phyloP scores from a whole-genome alignment of 2,888 invertebrate genomes.

The Selenia dentaria region DNA sequence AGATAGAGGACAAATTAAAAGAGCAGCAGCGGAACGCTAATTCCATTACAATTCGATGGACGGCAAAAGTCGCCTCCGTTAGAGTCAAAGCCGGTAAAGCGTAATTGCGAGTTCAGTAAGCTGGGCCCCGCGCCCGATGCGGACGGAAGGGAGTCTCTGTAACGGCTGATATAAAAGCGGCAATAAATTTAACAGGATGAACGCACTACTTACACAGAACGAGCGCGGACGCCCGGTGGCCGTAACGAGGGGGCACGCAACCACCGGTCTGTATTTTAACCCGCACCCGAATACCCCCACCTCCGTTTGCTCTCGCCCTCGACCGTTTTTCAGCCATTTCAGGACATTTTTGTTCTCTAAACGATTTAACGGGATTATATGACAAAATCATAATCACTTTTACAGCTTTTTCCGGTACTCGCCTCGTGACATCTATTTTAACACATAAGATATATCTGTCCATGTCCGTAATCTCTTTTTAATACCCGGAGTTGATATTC shows the following conservation, averaged over 20 bases:
- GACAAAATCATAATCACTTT: constrained; percentile 29
- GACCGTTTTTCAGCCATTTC: constrained; percentile 45
- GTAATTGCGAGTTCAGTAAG: constrained; percentile 84
- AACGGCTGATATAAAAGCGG: constrained; percentile 83
- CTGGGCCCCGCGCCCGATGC: constrained; percentile 79
- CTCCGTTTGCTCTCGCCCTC: constrained; percentile 31
- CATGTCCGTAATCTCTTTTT: too few species aligned
- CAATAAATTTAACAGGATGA: constrained; percentile 84
- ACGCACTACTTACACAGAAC: constrained; percentile 82
- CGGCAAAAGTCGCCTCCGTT: constrained; percentile 79
- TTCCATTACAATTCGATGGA: constrained; percentile 84
- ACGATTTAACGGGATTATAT: constrained; percentile 44
- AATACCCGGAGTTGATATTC: too few species aligned
- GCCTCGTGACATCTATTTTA: constrained; percentile 15
- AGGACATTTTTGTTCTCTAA: constrained; percentile 50
- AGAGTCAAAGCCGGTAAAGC: constrained; percentile 81
- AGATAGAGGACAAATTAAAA: constrained; percentile 78
- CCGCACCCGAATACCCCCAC: constrained; percentile 36
- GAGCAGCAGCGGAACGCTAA: constrained; percentile 79
- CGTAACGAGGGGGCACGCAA: constrained; percentile 75
- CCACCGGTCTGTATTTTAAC: constrained; percentile 62
- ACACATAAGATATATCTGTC: too few species aligned
- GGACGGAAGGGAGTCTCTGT: constrained; percentile 80
- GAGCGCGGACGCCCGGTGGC: constrained; percentile 67
- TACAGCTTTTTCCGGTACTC: constrained; percentile 24